Evolutionary conservation across 2,888 invertebrate genomes (phyloP), one percentile per base, ranked within the genome.

Genomic region (Prosopocoilus inquinatus): DNA sequence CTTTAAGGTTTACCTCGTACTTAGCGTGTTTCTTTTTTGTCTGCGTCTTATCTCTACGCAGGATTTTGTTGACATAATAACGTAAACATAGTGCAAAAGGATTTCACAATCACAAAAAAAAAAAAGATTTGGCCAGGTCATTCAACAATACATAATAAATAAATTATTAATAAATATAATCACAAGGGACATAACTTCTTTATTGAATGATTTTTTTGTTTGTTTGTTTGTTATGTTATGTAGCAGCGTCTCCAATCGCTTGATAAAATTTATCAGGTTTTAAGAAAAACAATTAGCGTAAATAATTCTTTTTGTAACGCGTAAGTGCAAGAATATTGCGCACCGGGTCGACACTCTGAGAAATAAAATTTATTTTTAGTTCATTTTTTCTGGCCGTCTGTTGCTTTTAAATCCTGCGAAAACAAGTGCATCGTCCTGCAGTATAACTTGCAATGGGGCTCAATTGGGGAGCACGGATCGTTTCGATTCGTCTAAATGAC

Each of bases 401-500:
- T 66, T 65, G 61, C 63, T 63, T 66, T 70, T 67, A 66, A 71
- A 70, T 70, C 68, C 67, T 64, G 63, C 67, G 59, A 70, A 72
- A 71, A 72, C 71, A 73, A 72, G 71, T 72, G 72, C 73, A 73
- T 72, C 71, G 70, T 66, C 71, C 73, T 70, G 70, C 64, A 66
- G 43, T 57, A 51, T 53, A 55, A 51, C 46, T 55, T 62, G 63
- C 54, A 63, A 38, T 64, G 58, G 63, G 68, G 67, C 67, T 66
- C 64, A 52, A 51, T 63, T 62, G 63, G 67, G 62, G 62, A 41
- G 41, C 41, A 15, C 41, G 13, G 16, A 5, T 28, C 20, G 20
- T 28, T 15, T 41, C 16, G 16, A 41, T 15, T 45, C 51, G 50
- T 46, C 55, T 53, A 48, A 44, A 34, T 62, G 62, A 61, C 57